Evolutionary conservation across 2,797 vertebrate genomes (phyloP).

Genomic region (Pseudochirops cupreus): DNA sequence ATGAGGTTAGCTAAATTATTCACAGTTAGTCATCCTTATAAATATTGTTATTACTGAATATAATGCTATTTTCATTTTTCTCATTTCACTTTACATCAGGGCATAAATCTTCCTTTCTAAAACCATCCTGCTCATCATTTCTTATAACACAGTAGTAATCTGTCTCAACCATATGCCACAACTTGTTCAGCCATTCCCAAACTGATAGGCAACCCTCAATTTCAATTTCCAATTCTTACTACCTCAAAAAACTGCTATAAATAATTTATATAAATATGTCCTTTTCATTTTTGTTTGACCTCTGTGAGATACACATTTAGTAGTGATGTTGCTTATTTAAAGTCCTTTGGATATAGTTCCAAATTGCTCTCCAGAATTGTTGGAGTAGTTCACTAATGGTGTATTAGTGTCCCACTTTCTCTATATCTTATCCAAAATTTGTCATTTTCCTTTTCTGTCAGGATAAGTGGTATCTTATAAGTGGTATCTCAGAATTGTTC

Average conservation of each 20-base stretch:
- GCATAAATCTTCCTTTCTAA: not conserved
- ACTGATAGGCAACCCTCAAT: not conserved
- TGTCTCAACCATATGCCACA: not conserved
- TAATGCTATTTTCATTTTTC: not conserved
- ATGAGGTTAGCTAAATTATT: not conserved
- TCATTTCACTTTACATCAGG: not conserved
- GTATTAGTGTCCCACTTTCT: no score
- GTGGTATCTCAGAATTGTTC: no score
- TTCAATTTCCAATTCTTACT: not conserved
- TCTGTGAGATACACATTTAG: no score
- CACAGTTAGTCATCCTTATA: not conserved
- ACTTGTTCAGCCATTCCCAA: not conserved
- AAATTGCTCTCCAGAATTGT: no score
- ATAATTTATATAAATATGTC: not conserved
- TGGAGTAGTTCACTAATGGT: no score
- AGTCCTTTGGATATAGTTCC: no score
- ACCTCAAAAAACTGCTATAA: not conserved
- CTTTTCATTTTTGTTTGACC: no score
- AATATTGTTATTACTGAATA: not conserved
- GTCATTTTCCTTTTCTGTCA: no score
- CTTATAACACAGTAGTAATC: not conserved
- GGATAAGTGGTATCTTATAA: no score
- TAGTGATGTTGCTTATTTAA: no score
- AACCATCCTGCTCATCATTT: not conserved
- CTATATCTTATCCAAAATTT: no score